Evolutionary conservation across 1,140 invertebrate genomes (phyloP), one percentile per base, ranked within the genome.

Genomic region (Cydia pomonella): DNA sequence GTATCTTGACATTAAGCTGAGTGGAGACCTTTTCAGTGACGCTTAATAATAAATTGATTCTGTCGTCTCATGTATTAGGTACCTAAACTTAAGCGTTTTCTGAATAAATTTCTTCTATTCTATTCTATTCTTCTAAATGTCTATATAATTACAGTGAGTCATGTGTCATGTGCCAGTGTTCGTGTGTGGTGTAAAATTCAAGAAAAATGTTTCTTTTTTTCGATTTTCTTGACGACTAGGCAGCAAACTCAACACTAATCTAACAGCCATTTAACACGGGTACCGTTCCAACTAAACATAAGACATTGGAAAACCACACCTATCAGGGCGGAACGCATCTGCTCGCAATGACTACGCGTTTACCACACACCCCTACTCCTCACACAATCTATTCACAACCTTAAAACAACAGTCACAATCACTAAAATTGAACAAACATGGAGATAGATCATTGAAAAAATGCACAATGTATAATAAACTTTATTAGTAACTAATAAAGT

Each of bases 311-410:
- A 74, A 74, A 77, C 73, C 80, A 76, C 79, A 80, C 77, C 80
- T 86, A 86, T 81, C 81, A 78, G 84, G 77, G 82, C 85, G 86
- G 78, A 88, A 84, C 86, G 84, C 81, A 64, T 72, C 75, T 82
- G 85, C 84, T 84, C 80, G 53, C 79, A 76, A 83, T 88, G 87
- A 89, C 87, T 78, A 71, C 78, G 84, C 84, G 75, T 76, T 84
- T 82, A 72, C 63, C 62, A 73, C 33, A 80, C 82, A 85, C 78
- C 81, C 86, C 69, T 53, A 29, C 80, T 25, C 21, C n/a, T 2
- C 25, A 23, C 2, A 25, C 71, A 77, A 76, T 5, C n/a, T 1
- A 77, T 74, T 75, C 5, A 0, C 71, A 23, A 50, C 38, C 38
- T 21, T 50, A 44, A 50, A 72, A 44, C 71, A 13, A 25, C 3